phyloP scores from a whole-genome alignment of 2,888 invertebrate species.

The Hirtodrosophila duncani region DNA sequence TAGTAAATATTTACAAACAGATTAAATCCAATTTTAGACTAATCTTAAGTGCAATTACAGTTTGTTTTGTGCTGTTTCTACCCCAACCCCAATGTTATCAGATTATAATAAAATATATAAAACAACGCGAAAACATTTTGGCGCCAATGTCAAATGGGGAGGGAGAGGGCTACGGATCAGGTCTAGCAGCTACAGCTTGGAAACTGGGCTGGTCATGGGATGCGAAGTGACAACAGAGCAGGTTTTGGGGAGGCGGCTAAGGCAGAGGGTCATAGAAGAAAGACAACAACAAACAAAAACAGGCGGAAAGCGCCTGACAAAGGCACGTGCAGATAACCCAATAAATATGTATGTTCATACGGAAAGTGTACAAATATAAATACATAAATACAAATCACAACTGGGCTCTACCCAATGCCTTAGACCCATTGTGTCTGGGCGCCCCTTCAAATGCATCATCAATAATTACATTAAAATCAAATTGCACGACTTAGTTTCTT shows the following conservation, averaged over 20 bases:
- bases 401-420: not conserved
- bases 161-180: slow-evolving; percentile 19
- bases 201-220: not conserved
- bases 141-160: slow-evolving; percentile 63
- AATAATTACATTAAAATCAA: no score
- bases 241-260: no score
- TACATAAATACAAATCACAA: slow-evolving; percentile 24
- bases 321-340: slow-evolving; percentile 59
- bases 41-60: slow-evolving; percentile 35
- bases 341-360: slow-evolving; percentile 24
- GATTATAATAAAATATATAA: slow-evolving; percentile 25
- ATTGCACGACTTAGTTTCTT: slow-evolving; percentile 37
- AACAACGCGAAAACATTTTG: slow-evolving; percentile 35
- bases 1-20: slow-evolving; percentile 53
- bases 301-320: slow-evolving; percentile 25
- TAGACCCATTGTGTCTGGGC: no score
- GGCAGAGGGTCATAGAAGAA: slow-evolving; percentile 11
- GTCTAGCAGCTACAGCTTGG: slow-evolving; percentile 5
- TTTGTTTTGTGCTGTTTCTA: slow-evolving; percentile 31
- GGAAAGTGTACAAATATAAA: slow-evolving; percentile 36
- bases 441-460: slow-evolving; percentile 26
- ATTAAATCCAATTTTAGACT: slow-evolving; percentile 28
- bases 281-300: slow-evolving; percentile 3
- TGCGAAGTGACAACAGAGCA: not conserved
- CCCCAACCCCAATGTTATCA: no score